Base-by-base conservation (phyloP, 2,888 invertebrate species). In the Dryocosmus kuriphilus region DNA sequence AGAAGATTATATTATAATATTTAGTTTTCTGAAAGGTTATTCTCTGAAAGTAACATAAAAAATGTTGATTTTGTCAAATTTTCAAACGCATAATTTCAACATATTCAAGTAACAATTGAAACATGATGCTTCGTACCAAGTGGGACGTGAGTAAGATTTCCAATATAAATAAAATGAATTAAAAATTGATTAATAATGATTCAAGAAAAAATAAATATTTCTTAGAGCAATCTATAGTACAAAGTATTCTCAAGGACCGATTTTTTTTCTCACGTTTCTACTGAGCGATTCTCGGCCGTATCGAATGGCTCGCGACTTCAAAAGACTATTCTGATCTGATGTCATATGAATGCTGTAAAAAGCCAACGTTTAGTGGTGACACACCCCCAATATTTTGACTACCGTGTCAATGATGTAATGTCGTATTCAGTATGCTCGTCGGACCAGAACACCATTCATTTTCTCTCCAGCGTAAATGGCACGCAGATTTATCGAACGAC, bases 331-430 rank as follows among this genome's bases (percentile, higher is more conserved):
- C n/a, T 16, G 19, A 27, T 71, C 30, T 19, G 67, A 71, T 71
- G 46, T 51, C 30, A 30, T 51, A 30, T 71, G 67, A 46, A 30
- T 65, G 46, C 46, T 51, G 67, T 71, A 71, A 71, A 71, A 71
- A 71, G 67, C 46, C 67, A 71, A 71, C 67, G 46, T 71, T 71
- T 71, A 46, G 67, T 46, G 46, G 67, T 11, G 82, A 82, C 87
- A 90, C 91, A 90, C 91, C 91, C 90, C 89, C 91, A 91, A 91
- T 91, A 91, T 91, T 91, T 89, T 91, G 91, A 91, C 91, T 90
- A 89, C 86, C 87, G 89, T 89, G 90, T 90, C 90, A 90, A 89
- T 90, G 88, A 85, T 83, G 83, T 79, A 81, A 82, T 80, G 81
- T 46, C 82, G 86, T 86, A 90, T 91, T 91, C 86, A 91, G 82